Evolutionary conservation across 2,797 vertebrate species (phyloP).

Genomic region (Pachyuromys duprasi): DNA sequence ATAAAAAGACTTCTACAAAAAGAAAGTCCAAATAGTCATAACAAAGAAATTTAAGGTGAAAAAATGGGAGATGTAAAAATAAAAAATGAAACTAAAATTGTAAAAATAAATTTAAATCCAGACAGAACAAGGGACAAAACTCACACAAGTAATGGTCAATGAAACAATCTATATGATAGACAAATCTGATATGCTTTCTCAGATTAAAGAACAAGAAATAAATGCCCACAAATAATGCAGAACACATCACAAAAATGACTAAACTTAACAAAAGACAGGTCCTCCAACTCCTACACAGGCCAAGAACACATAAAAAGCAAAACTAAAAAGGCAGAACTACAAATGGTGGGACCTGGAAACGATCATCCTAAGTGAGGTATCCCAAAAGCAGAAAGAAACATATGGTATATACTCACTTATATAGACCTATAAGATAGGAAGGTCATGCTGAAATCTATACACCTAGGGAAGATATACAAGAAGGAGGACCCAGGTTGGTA

Average conservation of each 20-base stretch:
- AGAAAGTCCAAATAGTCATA: not conserved
- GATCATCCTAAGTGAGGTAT: too few species aligned
- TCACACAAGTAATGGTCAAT: not conserved
- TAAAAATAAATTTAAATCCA: conserved; percentile 19
- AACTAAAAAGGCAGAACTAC: not conserved
- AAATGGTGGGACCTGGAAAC: too few species aligned
- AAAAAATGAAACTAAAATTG: conserved; percentile 2
- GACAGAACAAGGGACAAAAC: not conserved
- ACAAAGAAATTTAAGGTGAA: not conserved
- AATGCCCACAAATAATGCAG: not conserved
- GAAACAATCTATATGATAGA: not conserved
- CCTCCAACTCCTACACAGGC: not conserved
- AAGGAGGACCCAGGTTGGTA: too few species aligned
- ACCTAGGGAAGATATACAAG: too few species aligned
- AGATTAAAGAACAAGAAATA: not conserved
- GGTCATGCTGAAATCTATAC: too few species aligned
- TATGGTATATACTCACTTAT: too few species aligned
- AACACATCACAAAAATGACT: not conserved
- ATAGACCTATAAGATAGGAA: too few species aligned
- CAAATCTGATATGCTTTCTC: not conserved
- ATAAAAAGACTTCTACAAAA: not conserved
- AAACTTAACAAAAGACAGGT: not conserved
- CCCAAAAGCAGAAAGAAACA: too few species aligned
- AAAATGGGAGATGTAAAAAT: not conserved
- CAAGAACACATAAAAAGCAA: not conserved